phyloP scores from a whole-genome alignment of 2,797 vertebrate genomes.

The Phoeniculus purpureus region DNA sequence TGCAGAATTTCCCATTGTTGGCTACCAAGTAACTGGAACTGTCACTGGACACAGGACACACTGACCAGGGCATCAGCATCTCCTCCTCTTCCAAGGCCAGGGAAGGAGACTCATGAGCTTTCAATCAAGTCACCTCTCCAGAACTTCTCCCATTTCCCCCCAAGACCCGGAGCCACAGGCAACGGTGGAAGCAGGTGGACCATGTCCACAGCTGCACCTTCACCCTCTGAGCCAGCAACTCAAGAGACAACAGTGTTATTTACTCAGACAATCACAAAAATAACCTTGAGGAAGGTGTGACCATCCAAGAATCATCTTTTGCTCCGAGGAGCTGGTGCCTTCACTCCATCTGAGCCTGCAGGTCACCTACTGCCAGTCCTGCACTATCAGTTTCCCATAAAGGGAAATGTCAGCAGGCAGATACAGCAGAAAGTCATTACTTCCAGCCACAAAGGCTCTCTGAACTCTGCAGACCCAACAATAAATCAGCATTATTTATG shows the following conservation, averaged over 20 bases:
- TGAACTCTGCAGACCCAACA: slow-evolving; percentile 49
- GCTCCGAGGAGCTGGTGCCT: not conserved
- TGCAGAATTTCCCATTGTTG: not conserved
- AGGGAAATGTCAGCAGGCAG: slow-evolving; percentile 44
- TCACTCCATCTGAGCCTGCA: not conserved
- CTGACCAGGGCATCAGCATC: not conserved
- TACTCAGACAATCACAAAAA: not conserved
- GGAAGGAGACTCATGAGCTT: not conserved
- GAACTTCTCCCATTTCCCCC: not conserved
- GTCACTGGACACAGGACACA: not conserved
- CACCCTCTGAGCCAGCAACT: not conserved
- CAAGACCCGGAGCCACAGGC: not conserved
- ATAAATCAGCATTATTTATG: slow-evolving; percentile 77
- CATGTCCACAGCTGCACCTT: not conserved
- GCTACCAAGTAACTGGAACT: not conserved
- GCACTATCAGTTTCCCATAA: slow-evolving; percentile 64
- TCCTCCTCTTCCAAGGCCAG: not conserved
- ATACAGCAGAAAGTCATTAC: slow-evolving; percentile 62
- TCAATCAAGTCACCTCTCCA: not conserved
- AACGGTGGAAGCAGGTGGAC: not conserved
- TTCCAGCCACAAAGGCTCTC: slow-evolving; percentile 68
- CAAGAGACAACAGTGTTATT: not conserved
- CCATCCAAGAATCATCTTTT: not conserved
- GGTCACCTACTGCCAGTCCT: slow-evolving; percentile 34
- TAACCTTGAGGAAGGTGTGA: slow-evolving; percentile 12